phyloP scores from a whole-genome alignment of 2,113 vertebrate genomes.

The Rhinoderma darwinii region DNA sequence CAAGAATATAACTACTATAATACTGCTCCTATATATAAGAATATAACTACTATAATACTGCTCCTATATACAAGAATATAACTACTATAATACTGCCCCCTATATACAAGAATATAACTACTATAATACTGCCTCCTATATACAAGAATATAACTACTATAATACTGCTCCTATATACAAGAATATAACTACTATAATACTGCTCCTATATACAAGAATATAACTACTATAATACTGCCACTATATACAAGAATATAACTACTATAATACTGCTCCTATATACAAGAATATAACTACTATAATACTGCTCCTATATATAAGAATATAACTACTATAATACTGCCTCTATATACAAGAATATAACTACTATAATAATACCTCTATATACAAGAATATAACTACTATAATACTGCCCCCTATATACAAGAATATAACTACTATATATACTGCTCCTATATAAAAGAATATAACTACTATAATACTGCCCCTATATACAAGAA shows the following conservation, averaged over 20 bases:
- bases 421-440: too few species aligned
- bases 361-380: too few species aligned
- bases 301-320: background rate
- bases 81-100: background rate
- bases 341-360: too few species aligned
- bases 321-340: too few species aligned
- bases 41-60: background rate
- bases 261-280: background rate
- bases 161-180: background rate
- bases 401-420: too few species aligned
- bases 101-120: background rate
- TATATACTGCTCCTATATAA: too few species aligned
- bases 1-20: background rate
- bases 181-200: constrained; percentile 9
- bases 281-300: constrained; percentile 16
- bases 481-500: too few species aligned
- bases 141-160: background rate
- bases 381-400: too few species aligned
- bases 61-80: background rate
- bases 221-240: background rate
- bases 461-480: too few species aligned
- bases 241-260: background rate
- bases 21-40: background rate
- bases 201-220: background rate
- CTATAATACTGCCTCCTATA: background rate